phyloP scores from a whole-genome alignment of 2,113 vertebrate genomes.

The Canis aureus region DNA sequence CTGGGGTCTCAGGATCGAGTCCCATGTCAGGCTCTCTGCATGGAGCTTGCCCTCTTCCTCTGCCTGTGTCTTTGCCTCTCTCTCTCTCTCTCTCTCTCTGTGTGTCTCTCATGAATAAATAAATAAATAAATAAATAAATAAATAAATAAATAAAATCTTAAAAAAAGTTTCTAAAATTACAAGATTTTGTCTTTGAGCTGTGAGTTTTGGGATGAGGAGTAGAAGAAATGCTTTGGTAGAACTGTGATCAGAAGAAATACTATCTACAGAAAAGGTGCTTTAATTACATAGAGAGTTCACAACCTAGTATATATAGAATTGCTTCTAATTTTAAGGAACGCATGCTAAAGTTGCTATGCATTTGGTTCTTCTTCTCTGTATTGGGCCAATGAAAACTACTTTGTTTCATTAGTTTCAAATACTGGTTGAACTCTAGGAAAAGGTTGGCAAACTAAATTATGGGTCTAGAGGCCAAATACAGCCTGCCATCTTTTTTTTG shows the following conservation, averaged over 20 bases:
- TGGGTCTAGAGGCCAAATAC: not conserved
- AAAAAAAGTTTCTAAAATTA: not conserved
- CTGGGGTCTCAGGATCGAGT: too few relatives aligned
- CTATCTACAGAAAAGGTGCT: not conserved
- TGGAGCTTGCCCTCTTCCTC: too few relatives aligned
- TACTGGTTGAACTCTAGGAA: not conserved
- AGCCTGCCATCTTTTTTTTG: not conserved
- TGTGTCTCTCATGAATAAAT: too few relatives aligned
- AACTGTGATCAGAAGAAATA: not conserved
- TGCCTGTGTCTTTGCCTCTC: too few relatives aligned
- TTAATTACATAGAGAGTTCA: not conserved
- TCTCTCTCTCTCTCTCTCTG: too few relatives aligned
- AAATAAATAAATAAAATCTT: too few relatives aligned
- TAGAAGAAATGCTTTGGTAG: constrained; percentile 1
- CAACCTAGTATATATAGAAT: not conserved
- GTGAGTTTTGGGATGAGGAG: not conserved
- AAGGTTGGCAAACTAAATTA: not conserved
- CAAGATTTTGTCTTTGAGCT: not conserved
- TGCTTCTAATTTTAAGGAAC: constrained; percentile 27
- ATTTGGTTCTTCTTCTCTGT: not conserved
- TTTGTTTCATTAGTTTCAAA: constrained; percentile 1
- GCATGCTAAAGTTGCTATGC: not conserved
- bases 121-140: too few relatives aligned
- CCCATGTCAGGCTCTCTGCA: too few relatives aligned
- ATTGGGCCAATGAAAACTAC: not conserved